Evolutionary conservation across 2,113 vertebrate species (phyloP).

Genomic region (cattle (Bos taurus)): ARS-UCD2.0 NC_037339.1:23263001-23263500

Average conservation of each 20-base stretch:
- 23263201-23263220: neutral
- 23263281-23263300: neutral
- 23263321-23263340: neutral
- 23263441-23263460: neutral
- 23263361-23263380: neutral
- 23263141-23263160: neutral
- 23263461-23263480: neutral
- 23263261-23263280: neutral
- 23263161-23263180: neutral
- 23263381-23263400: neutral
- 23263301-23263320: neutral
- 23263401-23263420: neutral
- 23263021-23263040: fast-evolving
- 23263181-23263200: neutral
- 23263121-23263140: neutral
- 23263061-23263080: neutral
- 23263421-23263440: neutral
- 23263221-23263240: neutral
- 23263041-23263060: neutral
- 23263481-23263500: neutral
- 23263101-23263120: neutral
- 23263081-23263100: neutral
- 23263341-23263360: neutral
- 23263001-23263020: neutral
- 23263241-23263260: neutral